Evolutionary conservation across 2,113 vertebrate species (phyloP), one percentile per base, ranked within the genome.

Genomic region (Progne subis): DNA sequence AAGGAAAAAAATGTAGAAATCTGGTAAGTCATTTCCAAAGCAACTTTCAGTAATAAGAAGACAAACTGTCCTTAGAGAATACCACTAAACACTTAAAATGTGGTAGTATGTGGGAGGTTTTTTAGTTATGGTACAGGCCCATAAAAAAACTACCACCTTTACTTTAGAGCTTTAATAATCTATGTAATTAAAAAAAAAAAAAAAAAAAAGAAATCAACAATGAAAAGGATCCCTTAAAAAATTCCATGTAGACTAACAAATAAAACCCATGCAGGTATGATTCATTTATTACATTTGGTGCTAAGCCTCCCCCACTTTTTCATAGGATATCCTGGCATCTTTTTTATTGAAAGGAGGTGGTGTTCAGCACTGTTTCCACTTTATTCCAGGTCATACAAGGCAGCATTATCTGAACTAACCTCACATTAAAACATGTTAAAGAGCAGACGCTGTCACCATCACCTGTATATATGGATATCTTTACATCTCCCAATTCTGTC

Each of bases 381-480:
- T 87, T 26, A 76, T 37, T 85, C 53, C 74, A 77, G 23, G 23
- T 56, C 43, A 76, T 2, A 32, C 17, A 74, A 21, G 43, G 55
- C 23, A 89, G 65, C 13, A 31, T 26, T 31, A 8, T 8, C 37
- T 46, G 59, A 82, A 94, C 18, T 69, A 79, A 90, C 31, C 68
- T 83, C 24, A 68, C 19, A 44, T 21, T 46, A 76, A 29, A 92
- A 46, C 9, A 56, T 0, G 5, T 26, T 41, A 69, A 74, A 75
- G 43, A 86, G 57, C 2, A 2, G 21, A 32, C 0, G 0, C 0
- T 86, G 59, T 28, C 69, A 86, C 21, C 44, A 50, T 97, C 85
- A 99, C 99, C 99, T 99, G 98, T 99, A 99, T 94, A 99, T 99
- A 93, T 99, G 99, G 90, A 99, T 98, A 92, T 99, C 99, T 95